Percentiles rank a stretch among this genome's conserved stretches.
phyloP scores from a whole-genome alignment of 2,797 vertebrate species.

The Notoglanidium macrostoma region DNA sequence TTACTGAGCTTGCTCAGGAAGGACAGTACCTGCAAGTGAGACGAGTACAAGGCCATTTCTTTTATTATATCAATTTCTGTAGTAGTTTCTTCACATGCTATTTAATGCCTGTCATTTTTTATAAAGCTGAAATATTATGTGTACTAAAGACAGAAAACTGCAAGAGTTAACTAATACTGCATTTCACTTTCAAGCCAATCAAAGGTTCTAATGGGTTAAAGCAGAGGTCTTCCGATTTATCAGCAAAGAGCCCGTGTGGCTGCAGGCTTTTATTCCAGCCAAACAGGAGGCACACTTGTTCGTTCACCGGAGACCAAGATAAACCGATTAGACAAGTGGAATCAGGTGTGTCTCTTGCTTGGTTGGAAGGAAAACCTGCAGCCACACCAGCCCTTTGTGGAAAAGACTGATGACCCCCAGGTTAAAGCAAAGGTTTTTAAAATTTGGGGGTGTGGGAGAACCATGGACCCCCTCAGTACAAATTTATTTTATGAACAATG shows the following conservation, averaged over 20 bases:
- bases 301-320: neutral
- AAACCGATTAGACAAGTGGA: neutral
- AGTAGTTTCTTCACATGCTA: neutral
- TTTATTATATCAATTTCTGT: neutral
- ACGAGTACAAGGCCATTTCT: neutral
- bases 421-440: neutral
- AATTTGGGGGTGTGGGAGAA: neutral
- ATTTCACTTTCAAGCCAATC: neutral
- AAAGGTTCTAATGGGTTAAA: neutral
- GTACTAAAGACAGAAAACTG: neutral
- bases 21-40: slow-evolving; percentile 1
- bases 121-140: neutral
- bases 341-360: neutral
- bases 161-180: neutral
- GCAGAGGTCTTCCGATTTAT: neutral
- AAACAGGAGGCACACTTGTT: neutral
- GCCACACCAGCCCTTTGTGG: neutral
- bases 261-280: neutral
- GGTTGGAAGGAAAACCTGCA: neutral
- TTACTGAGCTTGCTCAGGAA: slow-evolving; percentile 30
- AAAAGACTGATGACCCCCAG: neutral
- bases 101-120: neutral
- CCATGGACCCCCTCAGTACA: neutral
- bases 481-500: neutral
- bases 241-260: neutral